phyloP scores from a whole-genome alignment of 2,888 invertebrate species.

The Protonemura montana region DNA sequence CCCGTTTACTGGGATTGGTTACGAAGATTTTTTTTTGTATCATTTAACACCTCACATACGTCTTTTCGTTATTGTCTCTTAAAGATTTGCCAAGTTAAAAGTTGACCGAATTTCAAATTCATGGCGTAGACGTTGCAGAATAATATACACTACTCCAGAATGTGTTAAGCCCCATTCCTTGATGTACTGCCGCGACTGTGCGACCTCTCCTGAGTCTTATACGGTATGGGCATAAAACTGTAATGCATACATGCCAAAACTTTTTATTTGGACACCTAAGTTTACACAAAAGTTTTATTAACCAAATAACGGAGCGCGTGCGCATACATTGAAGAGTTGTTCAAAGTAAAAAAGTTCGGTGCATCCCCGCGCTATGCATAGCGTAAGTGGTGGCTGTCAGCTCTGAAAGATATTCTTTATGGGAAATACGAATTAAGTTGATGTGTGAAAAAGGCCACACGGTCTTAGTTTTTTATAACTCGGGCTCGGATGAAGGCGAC shows the following conservation, averaged over 20 bases:
- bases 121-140: background rate
- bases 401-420: background rate
- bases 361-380: background rate
- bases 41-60: no score
- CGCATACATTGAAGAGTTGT: background rate
- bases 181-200: background rate
- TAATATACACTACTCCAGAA: background rate
- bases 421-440: constrained; percentile 9
- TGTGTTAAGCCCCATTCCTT: background rate
- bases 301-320: background rate
- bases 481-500: background rate
- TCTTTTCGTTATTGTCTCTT: no score
- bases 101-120: background rate
- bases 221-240: background rate
- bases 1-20: no score
- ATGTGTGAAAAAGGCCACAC: constrained; percentile 14
- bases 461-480: background rate
- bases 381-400: background rate
- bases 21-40: no score
- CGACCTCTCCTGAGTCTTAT: background rate
- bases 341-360: background rate
- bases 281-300: constrained; percentile 1
- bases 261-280: constrained; percentile 1
- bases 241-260: background rate
- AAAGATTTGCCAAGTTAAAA: background rate